phyloP scores from a whole-genome alignment of 2,113 vertebrate species.

The Chionodraco myersi region DNA sequence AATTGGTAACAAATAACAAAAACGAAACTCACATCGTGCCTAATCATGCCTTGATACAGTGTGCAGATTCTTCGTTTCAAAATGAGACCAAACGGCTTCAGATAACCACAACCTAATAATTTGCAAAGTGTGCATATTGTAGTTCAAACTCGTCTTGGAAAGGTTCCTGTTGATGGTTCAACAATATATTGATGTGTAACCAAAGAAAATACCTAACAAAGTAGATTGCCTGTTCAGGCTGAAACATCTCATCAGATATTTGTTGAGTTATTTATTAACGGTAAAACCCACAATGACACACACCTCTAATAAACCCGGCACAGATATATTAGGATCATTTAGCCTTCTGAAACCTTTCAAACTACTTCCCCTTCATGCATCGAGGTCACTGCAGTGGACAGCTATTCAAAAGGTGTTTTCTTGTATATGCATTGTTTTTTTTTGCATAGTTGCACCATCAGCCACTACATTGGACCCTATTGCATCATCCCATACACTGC shows the following conservation, averaged over 20 bases:
- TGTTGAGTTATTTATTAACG: not conserved
- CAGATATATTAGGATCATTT: not conserved
- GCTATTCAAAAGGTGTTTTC: too few species aligned
- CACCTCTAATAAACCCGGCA: not conserved
- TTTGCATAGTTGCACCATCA: too few species aligned
- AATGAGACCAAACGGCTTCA: not conserved
- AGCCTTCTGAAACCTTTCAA: not conserved
- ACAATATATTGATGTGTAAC: not conserved
- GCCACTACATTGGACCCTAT: too few species aligned
- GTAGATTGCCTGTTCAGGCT: not conserved
- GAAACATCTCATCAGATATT: not conserved
- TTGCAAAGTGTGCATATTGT: not conserved
- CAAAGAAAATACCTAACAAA: not conserved
- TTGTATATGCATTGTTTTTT: too few species aligned
- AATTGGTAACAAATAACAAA: too few species aligned
- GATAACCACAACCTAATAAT: not conserved
- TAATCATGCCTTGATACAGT: too few species aligned
- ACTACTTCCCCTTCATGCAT: not conserved
- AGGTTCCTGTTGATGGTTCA: not conserved
- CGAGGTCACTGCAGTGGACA: too few species aligned
- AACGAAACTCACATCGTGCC: too few species aligned
- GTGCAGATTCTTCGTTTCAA: too few species aligned
- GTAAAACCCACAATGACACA: not conserved
- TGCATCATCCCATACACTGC: too few species aligned
- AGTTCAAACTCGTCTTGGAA: not conserved